Base-by-base conservation (phyloP, 2,797 vertebrate genomes). In the Bucorvus abyssinicus region DNA sequence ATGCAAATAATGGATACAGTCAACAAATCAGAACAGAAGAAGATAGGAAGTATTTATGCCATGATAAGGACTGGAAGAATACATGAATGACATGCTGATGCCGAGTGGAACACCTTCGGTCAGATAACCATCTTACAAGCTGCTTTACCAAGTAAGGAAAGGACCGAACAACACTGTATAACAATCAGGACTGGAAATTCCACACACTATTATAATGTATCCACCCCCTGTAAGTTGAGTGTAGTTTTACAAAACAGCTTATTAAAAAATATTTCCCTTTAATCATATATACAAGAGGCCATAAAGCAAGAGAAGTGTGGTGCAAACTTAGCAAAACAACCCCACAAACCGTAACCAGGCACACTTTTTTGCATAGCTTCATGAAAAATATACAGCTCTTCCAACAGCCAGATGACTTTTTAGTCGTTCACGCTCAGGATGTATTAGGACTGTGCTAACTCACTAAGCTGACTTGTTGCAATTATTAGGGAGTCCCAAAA, bases 381-480 rank as follows among this genome's bases (percentile, higher is more conserved):
- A 52, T 7, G 10, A 32, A 80, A 89, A 89, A 96, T 94, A 89
- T 93, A 87, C 50, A 87, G 53, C 68, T 80, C 68, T 84, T 85
- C 30, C 30, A 91, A 59, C 57, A 90, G 84, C 64, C 86, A 94
- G 55, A 78, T 47, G 90, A 87, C 75, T 78, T 78, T 55, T 80
- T 59, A 90, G 86, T 85, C 82, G 78, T 94, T 94, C 42, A 77
- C 86, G 78, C 78, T 93, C 93, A 78, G n/a, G 57, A 30, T 70
- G 14, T 13, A 61, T 94, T 89, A 95, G 71, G 52, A 65, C 30
- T 77, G 47, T 71, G 55, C 20, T 94, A 89, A 85, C 60, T 90
- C 94, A 65, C 24, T 3, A 24, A 78, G 47, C 27, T 76, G 59
- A 83, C 34, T 27, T 18, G 60, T 26, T 77, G 34, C 6, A 50